Evolutionary conservation across 2,888 invertebrate species (phyloP), one percentile per base, ranked within the genome.

Genomic region (Eilema sororculum): DNA sequence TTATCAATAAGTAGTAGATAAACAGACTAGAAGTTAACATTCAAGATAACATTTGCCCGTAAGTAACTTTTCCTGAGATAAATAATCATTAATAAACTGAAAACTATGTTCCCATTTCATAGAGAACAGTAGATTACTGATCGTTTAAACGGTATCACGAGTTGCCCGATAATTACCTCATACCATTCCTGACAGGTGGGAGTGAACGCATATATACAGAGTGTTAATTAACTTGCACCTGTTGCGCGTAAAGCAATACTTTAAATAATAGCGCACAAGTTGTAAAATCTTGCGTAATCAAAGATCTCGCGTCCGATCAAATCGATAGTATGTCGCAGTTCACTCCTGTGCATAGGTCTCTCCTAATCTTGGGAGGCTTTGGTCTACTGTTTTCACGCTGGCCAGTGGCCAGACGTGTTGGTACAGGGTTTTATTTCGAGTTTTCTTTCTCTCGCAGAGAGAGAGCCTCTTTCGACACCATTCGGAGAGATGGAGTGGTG

Each of bases 221-320:
- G 75, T 78, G 74, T 74, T 77, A 84, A 84, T 83, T 81, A 85
- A 75, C 75, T 79, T 77, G 68, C 80, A 84, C 79, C 82, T 81
- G 81, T 81, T 83, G 71, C 76, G 73, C 78, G 78, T 81, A 79
- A 79, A 79, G 71, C 71, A 37, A 78, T 78, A 79, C 75, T 78
- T 78, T 73, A 78, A 77, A 78, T 80, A 79, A 76, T 74, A 78
- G 61, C 61, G 64, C 65, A 25, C 61, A 65, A 66, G 77, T 74
- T 56, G 64, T 75, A 74, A 74, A 77, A 65, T 65, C 76, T 80
- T 77, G 70, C 75, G 72, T 76, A 82, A 82, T 76, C 73, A 72
- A 24, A 59, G 68, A 69, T 68, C 68, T 72, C 30, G 52, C 58
- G 62, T 66, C 52, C 25, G 22, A 68, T 59, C 67, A 52, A 73